Conservation (phyloP, 2,888 invertebrate species). For the Nomada ruficornis region DNA sequence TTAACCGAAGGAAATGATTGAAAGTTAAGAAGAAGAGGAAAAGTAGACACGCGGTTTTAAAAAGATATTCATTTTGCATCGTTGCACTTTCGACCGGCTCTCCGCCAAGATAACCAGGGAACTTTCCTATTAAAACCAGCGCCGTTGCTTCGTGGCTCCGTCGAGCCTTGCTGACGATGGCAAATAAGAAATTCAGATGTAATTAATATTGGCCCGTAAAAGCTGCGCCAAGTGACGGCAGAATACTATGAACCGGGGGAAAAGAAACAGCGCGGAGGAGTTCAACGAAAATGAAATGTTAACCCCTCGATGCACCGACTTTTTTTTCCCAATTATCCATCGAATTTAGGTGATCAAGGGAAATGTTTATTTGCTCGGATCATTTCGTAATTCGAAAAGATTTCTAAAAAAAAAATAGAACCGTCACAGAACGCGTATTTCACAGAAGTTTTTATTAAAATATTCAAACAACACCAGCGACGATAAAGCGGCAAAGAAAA, state of each 20-base stretch:
- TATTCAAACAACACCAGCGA: no score
- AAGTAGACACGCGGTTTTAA: conserved; percentile 17
- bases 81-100: conserved; percentile 48
- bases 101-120: conserved; percentile 20
- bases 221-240: conserved; percentile 29
- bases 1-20: conserved; percentile 47
- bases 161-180: conserved; percentile 34
- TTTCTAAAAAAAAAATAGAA: no score
- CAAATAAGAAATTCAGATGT: conserved; percentile 54
- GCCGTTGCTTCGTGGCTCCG: conserved; percentile 18
- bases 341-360: no score
- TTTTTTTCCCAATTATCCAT: no score
- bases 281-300: no score
- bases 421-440: no score
- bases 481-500: no score
- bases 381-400: no score
- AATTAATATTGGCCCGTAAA: conserved; percentile 52
- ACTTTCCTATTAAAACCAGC: conserved; percentile 47
- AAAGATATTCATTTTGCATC: conserved; percentile 51
- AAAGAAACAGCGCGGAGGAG: no score
- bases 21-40: conserved; percentile 33
- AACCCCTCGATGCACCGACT: no score
- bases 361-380: no score
- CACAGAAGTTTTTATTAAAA: no score
- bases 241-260: neutral